Evolutionary conservation across 2,797 vertebrate species (phyloP), one percentile per base, ranked within the genome.

Genomic region (Anguilla pacifica): DNA sequence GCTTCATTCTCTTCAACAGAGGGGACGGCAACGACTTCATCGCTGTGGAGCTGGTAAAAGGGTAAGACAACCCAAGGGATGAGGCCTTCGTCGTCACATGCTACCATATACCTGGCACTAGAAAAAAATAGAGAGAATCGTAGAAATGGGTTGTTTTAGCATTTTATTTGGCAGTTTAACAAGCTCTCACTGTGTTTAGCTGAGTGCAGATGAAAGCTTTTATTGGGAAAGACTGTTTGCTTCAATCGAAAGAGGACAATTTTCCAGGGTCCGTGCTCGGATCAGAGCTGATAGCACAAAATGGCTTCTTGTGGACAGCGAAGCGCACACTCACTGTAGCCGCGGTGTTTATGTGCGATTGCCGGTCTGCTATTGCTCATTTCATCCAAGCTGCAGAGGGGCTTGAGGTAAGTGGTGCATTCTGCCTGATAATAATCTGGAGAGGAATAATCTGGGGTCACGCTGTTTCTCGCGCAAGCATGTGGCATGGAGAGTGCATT

Each of bases 11-110:
- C 87, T 99, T 99, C 93, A 99, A 99, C 91, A 99, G 98, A 0
- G 99, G 99, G 19, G 98, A 99, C 10, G 99, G 99, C 88, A 99
- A 98, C 82, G 99, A 99, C 90, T 99, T 99, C 84, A 99, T 99
- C 0, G 98, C 99, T 7, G 98, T 99, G 10, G 99, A 99, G 88
- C 95, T 99, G 72, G 99, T 99, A n/a, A 99, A 99, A 92, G 98
- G 98, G 99, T 99, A 92, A 91, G 97, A 39, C 19, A 64, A 57
- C 59, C 22, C 81, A 35, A n/a, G 51, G 53, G 49, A 55, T 13
- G 1, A 22, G 74, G 74, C 5, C 39, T 1, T 79, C 39, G 17
- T 43, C 1, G 49, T 28, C 51, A 28, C 19, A 2, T 15, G 22
- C 81, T 83, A 74, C 70, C 28, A 17, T 74, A 25, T 51, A 22